Base-by-base conservation (phyloP, 2,888 invertebrate species). In the Cetonia aurata region DNA sequence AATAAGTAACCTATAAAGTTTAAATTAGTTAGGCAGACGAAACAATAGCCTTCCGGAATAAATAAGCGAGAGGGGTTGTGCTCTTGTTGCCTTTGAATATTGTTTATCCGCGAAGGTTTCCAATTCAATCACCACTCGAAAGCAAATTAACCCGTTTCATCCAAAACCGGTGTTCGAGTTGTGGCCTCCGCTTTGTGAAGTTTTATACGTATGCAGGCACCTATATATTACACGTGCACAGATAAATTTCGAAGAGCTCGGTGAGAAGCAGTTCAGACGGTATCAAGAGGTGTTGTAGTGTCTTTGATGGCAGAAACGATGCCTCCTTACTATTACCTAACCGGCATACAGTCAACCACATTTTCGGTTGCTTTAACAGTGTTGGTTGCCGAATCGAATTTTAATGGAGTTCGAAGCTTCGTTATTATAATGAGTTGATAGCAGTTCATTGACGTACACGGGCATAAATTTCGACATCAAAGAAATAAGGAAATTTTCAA, bases 51-150 rank as follows among this genome's bases (percentile, higher is more conserved):
- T 15, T 12, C 25, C 33, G 62, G 62, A 46, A 62, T 62, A 62
- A 62, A 62, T 62, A 62, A 62, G 31, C 62, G 48, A 15, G 62
- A 62, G 46, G 46, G 48, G 48, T 10, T n/a, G 60, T 62, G 60
- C 48, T 62, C 62, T 15, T 25, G 42, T 48, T 62, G 46, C 62
- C 48, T 48, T 62, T 62, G 62, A 62, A 62, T 46, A 62, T 46
- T 62, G 33, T 37, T 48, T 48, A 62, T 62, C 48, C 48, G 48
- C 62, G 48, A 50, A 48, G 48, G 48, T 48, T 15, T 62, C 48
- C 48, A 62, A 62, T 62, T 62, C 62, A 62, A 62, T 62, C 62
- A 62, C 62, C 62, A 33, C 62, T 33, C 62, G 33, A 33, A 62
- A 48, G 33, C 37, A 48, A 62, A 62, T 62, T 62, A 62, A 48